Evolutionary conservation across 2,113 vertebrate species (phyloP), one percentile per base, ranked within the genome.

Genomic region (Hipposideros armiger): DNA sequence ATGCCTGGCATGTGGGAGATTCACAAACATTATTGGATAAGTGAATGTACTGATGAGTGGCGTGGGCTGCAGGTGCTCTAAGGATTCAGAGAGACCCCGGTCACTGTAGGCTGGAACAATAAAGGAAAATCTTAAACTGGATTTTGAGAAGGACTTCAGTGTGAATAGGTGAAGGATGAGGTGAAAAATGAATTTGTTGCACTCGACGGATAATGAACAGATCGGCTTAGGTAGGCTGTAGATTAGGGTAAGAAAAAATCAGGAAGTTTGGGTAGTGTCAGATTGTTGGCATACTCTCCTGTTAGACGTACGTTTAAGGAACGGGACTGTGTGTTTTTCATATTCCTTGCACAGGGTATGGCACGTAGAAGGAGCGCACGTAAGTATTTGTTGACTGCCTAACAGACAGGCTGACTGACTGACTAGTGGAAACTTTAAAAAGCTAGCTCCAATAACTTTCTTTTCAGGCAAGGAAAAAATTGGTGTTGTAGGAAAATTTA

Each of bases 271-370:
- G n/a, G 26, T 42, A 36, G 28, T 36, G 16, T n/a, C 24, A 50
- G 8, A 84, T 74, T 82, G 28, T 76, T 50, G n/a, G 5, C 42
- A 95, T 77, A 42, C 36, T 66, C 83, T 80, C 90, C n/a, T 77
- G 40, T 72, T 85, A 64, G 28, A 77, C 24, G 2, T 76, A 87
- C 56, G 9, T 94, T 89, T 58, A 58, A 76, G 87, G 54, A 11
- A 88, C 89, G 36, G 28, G 50, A 78, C 60, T 80, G 3, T 45
- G 19, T 91, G 4, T 47, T 80, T 90, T 87, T 78, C 54, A 62
- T 93, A 56, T 87, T 87, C 77, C 54, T 90, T 77, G 70, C 8
- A 80, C n/a, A 74, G 50, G 47, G 47, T 87, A 86, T 74, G 47
- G 67, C 36, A 93, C 10, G 19, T n/a, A 81, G 26, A 24, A 76